Conservation (phyloP, 2,113 vertebrate genomes). For the Ceyx margarethae region DNA sequence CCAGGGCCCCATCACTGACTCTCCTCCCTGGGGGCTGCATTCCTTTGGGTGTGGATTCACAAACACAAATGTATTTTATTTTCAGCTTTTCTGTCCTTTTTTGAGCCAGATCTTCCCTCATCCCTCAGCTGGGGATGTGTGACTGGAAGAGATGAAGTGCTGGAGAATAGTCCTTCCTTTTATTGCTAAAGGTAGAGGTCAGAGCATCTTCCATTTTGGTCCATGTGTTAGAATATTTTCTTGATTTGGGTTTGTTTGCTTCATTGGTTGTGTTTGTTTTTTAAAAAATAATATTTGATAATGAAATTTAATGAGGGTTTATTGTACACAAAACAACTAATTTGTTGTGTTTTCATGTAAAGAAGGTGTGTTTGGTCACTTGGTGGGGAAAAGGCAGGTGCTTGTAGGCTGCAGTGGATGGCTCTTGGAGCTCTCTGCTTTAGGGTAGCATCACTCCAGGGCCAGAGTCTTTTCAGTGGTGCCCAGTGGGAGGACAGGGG, state of each 20-base stretch:
- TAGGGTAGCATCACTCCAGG: not conserved
- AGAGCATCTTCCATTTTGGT: not conserved
- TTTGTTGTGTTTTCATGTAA: not conserved
- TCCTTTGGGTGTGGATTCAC: not conserved
- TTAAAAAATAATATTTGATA: not conserved
- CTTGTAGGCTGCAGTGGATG: not conserved
- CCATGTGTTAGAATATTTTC: not conserved
- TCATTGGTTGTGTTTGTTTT: not conserved
- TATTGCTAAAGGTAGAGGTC: not conserved
- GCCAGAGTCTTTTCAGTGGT: not conserved
- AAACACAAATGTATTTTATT: not conserved
- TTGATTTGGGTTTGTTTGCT: not conserved
- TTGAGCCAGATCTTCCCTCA: not conserved
- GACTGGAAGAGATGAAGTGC: not conserved
- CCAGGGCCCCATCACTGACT: fast-evolving
- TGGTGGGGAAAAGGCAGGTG: fast-evolving
- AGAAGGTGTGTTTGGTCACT: not conserved
- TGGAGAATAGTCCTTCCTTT: not conserved
- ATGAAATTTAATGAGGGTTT: not conserved
- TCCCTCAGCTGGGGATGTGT: not conserved
- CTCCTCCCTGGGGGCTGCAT: not conserved
- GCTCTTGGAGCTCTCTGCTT: not conserved
- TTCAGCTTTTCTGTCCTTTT: not conserved
- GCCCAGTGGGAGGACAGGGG: not conserved
- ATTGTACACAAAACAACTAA: no score